Evolutionary conservation across 2,888 invertebrate genomes (phyloP).

Genomic region (Calliphora vomitoria): DNA sequence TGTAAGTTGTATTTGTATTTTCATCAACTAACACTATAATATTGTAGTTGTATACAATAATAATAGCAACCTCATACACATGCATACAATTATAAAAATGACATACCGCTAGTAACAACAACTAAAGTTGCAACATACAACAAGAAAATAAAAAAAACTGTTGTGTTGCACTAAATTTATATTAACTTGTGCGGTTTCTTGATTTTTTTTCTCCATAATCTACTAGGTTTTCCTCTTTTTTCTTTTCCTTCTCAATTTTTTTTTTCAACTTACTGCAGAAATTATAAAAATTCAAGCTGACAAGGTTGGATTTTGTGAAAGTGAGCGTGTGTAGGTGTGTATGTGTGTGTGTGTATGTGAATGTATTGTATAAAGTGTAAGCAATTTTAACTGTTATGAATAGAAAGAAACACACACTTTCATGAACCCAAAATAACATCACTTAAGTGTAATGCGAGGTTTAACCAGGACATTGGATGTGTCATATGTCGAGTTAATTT

Average conservation of each 20-base stretch:
- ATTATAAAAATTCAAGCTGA: constrained; percentile 52
- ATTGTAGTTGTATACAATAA: constrained; percentile 15
- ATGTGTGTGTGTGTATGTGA: not conserved
- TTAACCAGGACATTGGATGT: not conserved
- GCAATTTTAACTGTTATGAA: constrained; percentile 41
- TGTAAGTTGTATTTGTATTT: constrained; percentile 7
- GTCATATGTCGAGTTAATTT: too few species aligned
- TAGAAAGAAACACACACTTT: not conserved
- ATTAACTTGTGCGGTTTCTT: constrained; percentile 64
- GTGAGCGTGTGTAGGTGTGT: not conserved
- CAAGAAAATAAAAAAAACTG: not conserved
- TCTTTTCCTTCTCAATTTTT: not conserved
- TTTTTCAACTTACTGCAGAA: not conserved
- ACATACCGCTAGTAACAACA: constrained; percentile 24
- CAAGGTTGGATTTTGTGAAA: constrained; percentile 55
- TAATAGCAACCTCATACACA: constrained; percentile 15
- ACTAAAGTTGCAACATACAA: constrained; percentile 16
- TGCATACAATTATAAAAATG: constrained; percentile 30
- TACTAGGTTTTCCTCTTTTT: not conserved
- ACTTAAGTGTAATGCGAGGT: not conserved
- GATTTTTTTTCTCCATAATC: constrained; percentile 11
- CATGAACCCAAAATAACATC: not conserved
- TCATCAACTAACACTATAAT: constrained; percentile 49
- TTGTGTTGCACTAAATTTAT: constrained; percentile 62
- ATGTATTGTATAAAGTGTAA: constrained; percentile 37